These are phyloP conservation scores for Augochlora pura DNA, from an alignment of 1,140 invertebrate genomes.

Conservation along the genomic window DNA sequence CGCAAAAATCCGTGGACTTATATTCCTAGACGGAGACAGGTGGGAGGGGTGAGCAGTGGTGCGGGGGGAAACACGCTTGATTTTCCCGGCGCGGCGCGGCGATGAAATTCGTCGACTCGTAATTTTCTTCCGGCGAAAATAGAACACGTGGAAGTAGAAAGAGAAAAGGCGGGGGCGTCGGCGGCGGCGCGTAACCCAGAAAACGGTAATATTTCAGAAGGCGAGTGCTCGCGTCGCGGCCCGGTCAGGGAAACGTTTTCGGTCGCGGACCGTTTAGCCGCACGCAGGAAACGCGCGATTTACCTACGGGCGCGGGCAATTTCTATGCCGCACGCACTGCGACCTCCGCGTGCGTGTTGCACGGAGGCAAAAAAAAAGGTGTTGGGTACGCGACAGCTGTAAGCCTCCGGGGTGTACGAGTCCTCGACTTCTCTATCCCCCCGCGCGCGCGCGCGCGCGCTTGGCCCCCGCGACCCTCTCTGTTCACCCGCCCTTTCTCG, in stretches of 20 bases:
- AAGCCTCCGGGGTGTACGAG: conserved; percentile 72
- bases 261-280: conserved; percentile 18
- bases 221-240: not conserved
- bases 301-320: conserved; percentile 51
- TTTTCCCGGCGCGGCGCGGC: not conserved
- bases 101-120: conserved; percentile 20
- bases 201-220: conserved; percentile 25
- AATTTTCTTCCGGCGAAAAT: conserved; percentile 1
- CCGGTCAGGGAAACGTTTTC: conserved; percentile 19
- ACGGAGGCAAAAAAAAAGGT: conserved; percentile 61
- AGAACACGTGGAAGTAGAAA: not conserved
- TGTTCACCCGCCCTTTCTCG: conserved; percentile 25
- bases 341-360: conserved; percentile 46
- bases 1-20: conserved; percentile 26
- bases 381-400: conserved; percentile 79
- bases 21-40: not conserved
- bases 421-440: conserved; percentile 72
- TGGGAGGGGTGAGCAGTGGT: not conserved
- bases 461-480: conserved; percentile 51
- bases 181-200: not conserved
- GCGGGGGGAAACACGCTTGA: not conserved
- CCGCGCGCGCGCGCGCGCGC: too few species aligned
- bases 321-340: conserved; percentile 54
- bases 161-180: too few species aligned
- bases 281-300: conserved; percentile 56